These are phyloP conservation scores for Paelopatides confundens DNA, from an alignment of 53 echinoderm and acorn worm species.

Conservation along the genomic window DNA sequence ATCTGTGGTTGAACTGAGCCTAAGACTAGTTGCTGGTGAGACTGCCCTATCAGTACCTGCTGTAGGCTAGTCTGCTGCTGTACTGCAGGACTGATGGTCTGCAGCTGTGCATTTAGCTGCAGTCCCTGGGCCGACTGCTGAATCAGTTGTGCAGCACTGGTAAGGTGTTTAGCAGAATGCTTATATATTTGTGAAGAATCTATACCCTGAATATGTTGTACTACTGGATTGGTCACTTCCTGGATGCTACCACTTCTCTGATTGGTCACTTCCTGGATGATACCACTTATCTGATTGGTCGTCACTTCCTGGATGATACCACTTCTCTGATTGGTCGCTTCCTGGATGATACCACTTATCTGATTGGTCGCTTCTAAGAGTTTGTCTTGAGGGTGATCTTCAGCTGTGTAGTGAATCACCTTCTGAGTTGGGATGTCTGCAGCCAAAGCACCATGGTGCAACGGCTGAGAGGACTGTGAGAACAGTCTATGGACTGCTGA, in stretches of 20 bases:
- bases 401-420: constrained; percentile 38
- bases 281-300: background rate
- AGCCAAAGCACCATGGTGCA: constrained; percentile 21
- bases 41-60: background rate
- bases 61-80: constrained; percentile 18
- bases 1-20: constrained; percentile 14
- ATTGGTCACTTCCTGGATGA: background rate
- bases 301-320: background rate
- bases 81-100: background rate
- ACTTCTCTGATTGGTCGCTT: background rate
- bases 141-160: background rate
- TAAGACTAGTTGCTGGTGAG: background rate
- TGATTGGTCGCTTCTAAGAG: background rate
- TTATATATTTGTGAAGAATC: background rate
- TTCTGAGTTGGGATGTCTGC: constrained; percentile 35
- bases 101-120: constrained; percentile 1
- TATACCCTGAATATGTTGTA: background rate
- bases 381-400: background rate
- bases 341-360: background rate
- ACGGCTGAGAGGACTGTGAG: constrained; percentile 26
- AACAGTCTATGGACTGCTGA: constrained; percentile 26
- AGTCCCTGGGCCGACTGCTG: background rate
- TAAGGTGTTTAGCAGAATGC: background rate
- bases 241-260: background rate
- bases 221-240: background rate